These are phyloP conservation scores for Psilopogon haemacephalus DNA, from an alignment of 2,113 vertebrate species.

Conservation along the genomic window DNA sequence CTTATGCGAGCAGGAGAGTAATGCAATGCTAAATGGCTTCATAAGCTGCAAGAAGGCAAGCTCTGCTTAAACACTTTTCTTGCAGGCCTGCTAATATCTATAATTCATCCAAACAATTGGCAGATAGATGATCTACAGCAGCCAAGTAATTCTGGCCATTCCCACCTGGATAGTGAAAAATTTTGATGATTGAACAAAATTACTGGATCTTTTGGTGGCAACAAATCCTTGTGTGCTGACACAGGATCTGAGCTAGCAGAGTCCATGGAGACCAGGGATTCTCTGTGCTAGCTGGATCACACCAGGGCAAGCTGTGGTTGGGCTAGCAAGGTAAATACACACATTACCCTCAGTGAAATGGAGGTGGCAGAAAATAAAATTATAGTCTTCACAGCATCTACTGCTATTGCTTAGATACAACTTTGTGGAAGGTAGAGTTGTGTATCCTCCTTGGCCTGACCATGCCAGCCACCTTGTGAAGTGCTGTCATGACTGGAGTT, in stretches of 20 bases:
- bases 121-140: not conserved
- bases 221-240: not conserved
- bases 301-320: not conserved
- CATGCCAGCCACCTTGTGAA: not conserved
- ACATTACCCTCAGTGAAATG: not conserved
- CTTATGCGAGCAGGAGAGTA: not conserved
- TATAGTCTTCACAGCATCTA: not conserved
- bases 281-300: not conserved
- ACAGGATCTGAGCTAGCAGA: not conserved
- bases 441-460: not conserved
- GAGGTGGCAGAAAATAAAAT: not conserved
- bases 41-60: slow-evolving; percentile 20
- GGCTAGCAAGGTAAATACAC: not conserved
- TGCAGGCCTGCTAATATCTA: not conserved
- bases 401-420: not conserved
- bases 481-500: not conserved
- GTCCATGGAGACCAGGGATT: not conserved
- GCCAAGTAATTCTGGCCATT: slow-evolving; percentile 32
- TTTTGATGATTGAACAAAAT: not conserved
- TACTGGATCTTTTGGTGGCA: not conserved
- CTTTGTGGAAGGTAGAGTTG: not conserved
- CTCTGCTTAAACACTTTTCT: not conserved
- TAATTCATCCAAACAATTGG: slow-evolving; percentile 30
- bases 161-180: not conserved
- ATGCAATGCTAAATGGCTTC: not conserved